A percentile compares a stretch with the other conserved stretches of the same genome.
phyloP scores from a whole-genome alignment of 2,797 vertebrate genomes.

The Pachyuromys duprasi region DNA sequence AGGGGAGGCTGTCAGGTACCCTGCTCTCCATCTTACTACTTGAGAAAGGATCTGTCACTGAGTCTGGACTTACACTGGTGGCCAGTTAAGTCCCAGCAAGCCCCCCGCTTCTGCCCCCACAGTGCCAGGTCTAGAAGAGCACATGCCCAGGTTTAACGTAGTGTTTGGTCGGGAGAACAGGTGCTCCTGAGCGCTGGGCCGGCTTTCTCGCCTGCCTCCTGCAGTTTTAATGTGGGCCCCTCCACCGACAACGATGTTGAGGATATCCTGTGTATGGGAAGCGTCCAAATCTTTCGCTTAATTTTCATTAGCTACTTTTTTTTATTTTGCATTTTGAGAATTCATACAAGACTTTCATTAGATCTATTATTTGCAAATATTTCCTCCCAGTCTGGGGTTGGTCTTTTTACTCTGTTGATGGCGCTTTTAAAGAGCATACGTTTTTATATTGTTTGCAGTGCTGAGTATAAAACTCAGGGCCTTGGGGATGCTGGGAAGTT shows the following conservation, averaged over 20 bases:
- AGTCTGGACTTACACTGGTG: not conserved
- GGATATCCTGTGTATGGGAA: slow-evolving; percentile 21
- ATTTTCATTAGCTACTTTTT: slow-evolving; percentile 11
- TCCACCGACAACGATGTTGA: not conserved
- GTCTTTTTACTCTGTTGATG: slow-evolving; percentile 3
- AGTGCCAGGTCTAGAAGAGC: not conserved
- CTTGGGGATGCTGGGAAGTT: not conserved
- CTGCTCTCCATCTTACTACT: not conserved
- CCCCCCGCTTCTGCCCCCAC: not conserved
- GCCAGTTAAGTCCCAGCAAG: too few relatives aligned
- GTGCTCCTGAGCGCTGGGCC: not conserved
- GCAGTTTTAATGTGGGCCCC: not conserved
- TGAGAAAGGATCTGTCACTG: not conserved
- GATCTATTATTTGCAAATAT: slow-evolving; percentile 43
- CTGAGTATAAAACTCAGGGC: not conserved
- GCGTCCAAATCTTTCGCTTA: slow-evolving; percentile 33
- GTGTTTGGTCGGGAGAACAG: not conserved
- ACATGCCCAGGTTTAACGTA: not conserved
- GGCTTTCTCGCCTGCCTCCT: not conserved
- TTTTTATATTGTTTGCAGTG: not conserved
- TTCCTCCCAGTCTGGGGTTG: slow-evolving; percentile 1
- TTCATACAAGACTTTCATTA: slow-evolving; percentile 38
- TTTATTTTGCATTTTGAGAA: not conserved
- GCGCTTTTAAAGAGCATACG: not conserved
- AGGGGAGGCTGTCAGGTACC: not conserved